Evolutionary conservation across 2,888 invertebrate genomes (phyloP), one percentile per base, ranked within the genome.

Genomic region (Drosophila borborema): DNA sequence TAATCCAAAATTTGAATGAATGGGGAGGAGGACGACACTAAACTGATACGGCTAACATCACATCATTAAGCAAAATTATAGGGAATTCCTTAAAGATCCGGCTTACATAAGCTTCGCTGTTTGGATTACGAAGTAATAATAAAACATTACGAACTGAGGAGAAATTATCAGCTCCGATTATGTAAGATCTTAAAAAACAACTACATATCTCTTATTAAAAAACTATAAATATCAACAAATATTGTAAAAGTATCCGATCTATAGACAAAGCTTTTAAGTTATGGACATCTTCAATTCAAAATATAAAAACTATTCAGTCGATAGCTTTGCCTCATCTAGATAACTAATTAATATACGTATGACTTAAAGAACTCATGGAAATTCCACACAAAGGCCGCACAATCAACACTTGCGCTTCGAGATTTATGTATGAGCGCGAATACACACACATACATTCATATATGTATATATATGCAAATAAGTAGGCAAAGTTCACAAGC

Each of bases 301-400:
- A 20, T 20, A 20, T 20, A 20, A 31, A 10, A 31, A 0, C 12
- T 51, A 18, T 34, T 51, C 18, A 51, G 34, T 51, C 7, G 14
- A 18, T 18, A 34, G 18, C 34, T 51, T 18, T 51, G 20, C 28
- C n/a, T 18, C 48, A 48, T 48, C 28, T 48, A 48, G 48, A 51
- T n/a, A 20, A 10, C 43, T 46, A 45, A 38, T 46, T 31, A 43
- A 55, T 51, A 51, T 2, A 71, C 56, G 43, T 20, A 49, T 56
- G 36, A 34, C 12, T 34, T 51, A 51, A 31, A 18, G 49, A 60
- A 23, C 34, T 23, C 60, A 56, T 51, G 80, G 80, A 53, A 67
- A 76, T 80, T 76, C 72, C 77, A 59, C 31, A 54, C 9, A 8
- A 5, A 20, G 46, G 51, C 28, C 36, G 43, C 38, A 48, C 59